Conservation (phyloP, 2,888 invertebrate species). For the Germaria angustata region DNA sequence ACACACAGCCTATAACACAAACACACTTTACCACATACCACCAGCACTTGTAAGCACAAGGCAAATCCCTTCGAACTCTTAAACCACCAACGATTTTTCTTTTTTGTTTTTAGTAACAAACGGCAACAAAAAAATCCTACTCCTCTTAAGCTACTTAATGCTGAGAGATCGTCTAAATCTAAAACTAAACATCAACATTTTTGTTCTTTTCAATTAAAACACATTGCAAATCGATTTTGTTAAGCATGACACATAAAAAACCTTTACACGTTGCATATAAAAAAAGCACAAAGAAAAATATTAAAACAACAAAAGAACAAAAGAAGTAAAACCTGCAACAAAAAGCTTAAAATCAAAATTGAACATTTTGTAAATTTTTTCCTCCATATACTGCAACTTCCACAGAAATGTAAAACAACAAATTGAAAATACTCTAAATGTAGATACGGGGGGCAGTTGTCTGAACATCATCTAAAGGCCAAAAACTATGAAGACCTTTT, state of each 20-base stretch:
- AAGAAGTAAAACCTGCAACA: not conserved
- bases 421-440: constrained; percentile 57
- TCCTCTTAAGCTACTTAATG: constrained; percentile 56
- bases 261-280: constrained; percentile 43
- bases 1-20: too few species aligned
- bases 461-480: constrained; percentile 48
- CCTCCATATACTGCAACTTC: constrained; percentile 12
- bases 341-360: constrained; percentile 26
- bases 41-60: not conserved
- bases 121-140: constrained; percentile 5
- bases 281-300: too few species aligned
- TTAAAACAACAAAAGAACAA: too few species aligned
- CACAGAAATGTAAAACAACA: constrained; percentile 25
- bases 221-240: constrained; percentile 78
- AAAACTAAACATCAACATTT: constrained; percentile 51
- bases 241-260: constrained; percentile 70
- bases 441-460: constrained; percentile 4
- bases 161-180: constrained; percentile 39
- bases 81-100: constrained; percentile 54
- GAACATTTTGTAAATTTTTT: constrained; percentile 4
- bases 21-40: not conserved
- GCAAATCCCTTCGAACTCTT: constrained; percentile 4
- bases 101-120: constrained; percentile 27
- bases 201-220: constrained; percentile 75
- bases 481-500: constrained; percentile 62